A percentile compares a stretch with the other conserved stretches of the same genome.
Evolutionary conservation across 1,140 invertebrate species (phyloP).

Genomic region (Augochlora pura): DNA sequence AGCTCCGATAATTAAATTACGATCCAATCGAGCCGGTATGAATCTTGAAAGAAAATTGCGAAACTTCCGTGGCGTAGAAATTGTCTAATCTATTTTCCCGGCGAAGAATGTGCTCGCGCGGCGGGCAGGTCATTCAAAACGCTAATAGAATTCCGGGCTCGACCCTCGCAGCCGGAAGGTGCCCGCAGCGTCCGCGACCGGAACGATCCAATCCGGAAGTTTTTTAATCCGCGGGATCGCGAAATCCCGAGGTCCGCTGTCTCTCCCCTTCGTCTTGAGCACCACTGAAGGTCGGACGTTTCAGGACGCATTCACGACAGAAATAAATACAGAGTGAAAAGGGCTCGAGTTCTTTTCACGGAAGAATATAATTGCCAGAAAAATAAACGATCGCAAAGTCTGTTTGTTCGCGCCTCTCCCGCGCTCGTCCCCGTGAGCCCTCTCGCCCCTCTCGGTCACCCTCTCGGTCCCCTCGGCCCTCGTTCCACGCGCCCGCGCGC

Average conservation of each 20-base stretch:
- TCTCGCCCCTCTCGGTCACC: no score
- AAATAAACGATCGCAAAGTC: slow-evolving; percentile 77
- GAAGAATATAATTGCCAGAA: slow-evolving; percentile 78
- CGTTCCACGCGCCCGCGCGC: background rate
- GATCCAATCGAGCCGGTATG: no score
- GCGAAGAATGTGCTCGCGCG: no score
- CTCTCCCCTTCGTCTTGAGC: slow-evolving; percentile 36
- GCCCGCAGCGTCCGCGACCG: background rate
- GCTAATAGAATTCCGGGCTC: no score
- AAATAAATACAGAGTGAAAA: slow-evolving; percentile 75
- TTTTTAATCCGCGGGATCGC: background rate
- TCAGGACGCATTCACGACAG: slow-evolving; percentile 69
- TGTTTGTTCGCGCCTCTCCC: slow-evolving; percentile 70
- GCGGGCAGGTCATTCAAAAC: no score
- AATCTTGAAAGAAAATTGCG: no score
- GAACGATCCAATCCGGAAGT: background rate
- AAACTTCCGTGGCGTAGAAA: no score
- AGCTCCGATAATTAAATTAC: no score
- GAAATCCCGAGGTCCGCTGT: background rate
- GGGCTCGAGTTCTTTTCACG: slow-evolving; percentile 69
- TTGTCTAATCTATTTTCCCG: no score
- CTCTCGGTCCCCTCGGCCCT: no score
- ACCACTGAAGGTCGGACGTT: slow-evolving; percentile 64
- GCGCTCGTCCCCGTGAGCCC: background rate
- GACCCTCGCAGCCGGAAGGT: background rate